Evolutionary conservation across 2,888 invertebrate genomes (phyloP).

Genomic region (Deilephila porcellus): DNA sequence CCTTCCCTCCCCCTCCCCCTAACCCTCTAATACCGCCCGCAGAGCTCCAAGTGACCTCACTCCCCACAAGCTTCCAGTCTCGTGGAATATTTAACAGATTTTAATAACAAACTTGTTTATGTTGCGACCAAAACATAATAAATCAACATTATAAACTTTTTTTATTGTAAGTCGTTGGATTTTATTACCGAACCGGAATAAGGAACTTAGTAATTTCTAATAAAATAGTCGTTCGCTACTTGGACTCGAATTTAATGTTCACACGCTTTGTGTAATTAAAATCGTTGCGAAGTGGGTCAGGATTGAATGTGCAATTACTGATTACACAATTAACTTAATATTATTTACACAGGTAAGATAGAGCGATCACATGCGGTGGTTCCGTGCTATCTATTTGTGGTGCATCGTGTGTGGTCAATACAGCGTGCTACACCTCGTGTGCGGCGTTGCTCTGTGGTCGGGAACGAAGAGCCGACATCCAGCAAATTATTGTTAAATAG

Average conservation of each 20-base stretch:
- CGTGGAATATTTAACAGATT: slow-evolving; percentile 58
- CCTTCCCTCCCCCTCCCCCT: slow-evolving; percentile 40
- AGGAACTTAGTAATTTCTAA: slow-evolving; percentile 8
- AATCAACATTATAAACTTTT: slow-evolving; percentile 41
- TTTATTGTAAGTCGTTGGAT: slow-evolving; percentile 23
- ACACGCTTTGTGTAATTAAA: slow-evolving; percentile 12
- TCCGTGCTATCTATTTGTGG: no score
- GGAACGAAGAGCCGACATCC: no score
- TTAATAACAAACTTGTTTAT: slow-evolving; percentile 53
- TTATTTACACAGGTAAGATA: no score
- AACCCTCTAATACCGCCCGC: slow-evolving; percentile 32
- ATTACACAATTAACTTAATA: not conserved
- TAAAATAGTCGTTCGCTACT: not conserved
- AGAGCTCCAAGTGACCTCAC: slow-evolving; percentile 39
- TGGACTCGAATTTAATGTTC: slow-evolving; percentile 11
- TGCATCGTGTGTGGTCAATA: no score
- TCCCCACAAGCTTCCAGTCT: slow-evolving; percentile 37
- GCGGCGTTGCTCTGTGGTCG: no score
- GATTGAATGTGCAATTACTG: not conserved
- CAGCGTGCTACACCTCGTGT: no score
- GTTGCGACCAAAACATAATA: slow-evolving; percentile 44
- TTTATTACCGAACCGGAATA: not conserved
- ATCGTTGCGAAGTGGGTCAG: not conserved
- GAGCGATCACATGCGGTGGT: no score
- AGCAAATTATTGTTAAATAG: no score